Conservation (phyloP, 2,113 vertebrate genomes). For the Nymphicus hollandicus region DNA sequence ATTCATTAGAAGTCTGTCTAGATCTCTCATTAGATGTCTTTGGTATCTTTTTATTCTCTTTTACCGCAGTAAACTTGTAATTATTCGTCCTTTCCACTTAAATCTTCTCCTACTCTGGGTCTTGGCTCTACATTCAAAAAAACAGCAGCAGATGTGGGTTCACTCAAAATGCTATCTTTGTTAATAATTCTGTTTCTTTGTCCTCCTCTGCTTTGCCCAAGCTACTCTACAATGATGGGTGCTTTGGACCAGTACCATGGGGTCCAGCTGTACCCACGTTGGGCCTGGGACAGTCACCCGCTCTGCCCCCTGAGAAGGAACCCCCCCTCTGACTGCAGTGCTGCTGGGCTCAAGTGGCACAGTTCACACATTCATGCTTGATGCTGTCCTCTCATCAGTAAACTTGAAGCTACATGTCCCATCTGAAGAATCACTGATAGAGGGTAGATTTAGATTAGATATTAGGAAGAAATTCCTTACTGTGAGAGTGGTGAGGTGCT, state of each 20-base stretch:
- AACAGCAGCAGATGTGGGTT: not conserved
- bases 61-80: not conserved
- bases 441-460: not conserved
- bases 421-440: not conserved
- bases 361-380: not conserved
- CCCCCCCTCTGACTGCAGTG: rapidly evolving
- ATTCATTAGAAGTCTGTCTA: not conserved
- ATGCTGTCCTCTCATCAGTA: not conserved
- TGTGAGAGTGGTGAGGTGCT: not conserved
- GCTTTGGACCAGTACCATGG: rapidly evolving
- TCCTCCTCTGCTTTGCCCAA: not conserved
- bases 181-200: not conserved
- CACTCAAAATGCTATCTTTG: not conserved
- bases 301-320: not conserved
- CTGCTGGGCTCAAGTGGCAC: not conserved
- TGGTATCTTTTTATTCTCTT: not conserved
- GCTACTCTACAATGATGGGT: rapidly evolving
- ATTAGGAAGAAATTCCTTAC: not conserved
- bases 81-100: not conserved
- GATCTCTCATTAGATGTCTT: not conserved
- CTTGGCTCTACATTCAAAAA: not conserved
- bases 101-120: not conserved
- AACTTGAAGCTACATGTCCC: not conserved
- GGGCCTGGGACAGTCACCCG: rapidly evolving
- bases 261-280: not conserved